Evolutionary conservation across 2,113 vertebrate genomes (phyloP).

Genomic region (Cairina moschata): DNA sequence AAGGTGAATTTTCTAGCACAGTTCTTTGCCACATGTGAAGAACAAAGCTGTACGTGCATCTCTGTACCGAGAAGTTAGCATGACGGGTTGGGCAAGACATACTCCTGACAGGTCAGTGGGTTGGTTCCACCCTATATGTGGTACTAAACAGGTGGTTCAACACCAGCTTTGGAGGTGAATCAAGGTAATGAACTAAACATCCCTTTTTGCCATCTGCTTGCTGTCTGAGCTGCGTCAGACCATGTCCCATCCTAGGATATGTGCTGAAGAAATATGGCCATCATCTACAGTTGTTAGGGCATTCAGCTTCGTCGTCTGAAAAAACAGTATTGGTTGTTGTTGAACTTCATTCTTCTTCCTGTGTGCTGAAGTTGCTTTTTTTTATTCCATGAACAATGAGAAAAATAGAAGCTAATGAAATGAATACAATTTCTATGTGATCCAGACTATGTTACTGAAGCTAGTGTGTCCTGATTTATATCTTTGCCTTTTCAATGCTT

Average conservation of each 20-base stretch:
- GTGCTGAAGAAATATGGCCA: not conserved
- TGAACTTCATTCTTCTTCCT: not conserved
- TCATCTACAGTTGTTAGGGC: not conserved
- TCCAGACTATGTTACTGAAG: not conserved
- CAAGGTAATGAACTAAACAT: slow-evolving; percentile 47
- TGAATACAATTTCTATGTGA: not conserved
- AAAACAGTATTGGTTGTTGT: not conserved
- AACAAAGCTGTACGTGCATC: not conserved
- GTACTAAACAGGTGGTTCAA: slow-evolving; percentile 14
- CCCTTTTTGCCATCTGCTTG: slow-evolving; percentile 66
- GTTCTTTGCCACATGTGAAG: not conserved
- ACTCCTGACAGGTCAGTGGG: not conserved
- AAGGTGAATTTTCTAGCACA: not conserved
- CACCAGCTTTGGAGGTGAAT: slow-evolving; percentile 63
- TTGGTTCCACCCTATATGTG: not conserved
- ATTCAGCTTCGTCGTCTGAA: not conserved
- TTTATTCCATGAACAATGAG: not conserved
- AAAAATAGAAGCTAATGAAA: not conserved
- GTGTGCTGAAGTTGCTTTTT: not conserved
- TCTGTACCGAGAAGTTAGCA: not conserved
- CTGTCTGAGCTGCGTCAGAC: slow-evolving; percentile 56
- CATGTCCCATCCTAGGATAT: not conserved
- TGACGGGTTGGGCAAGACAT: not conserved
- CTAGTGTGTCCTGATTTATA: not conserved
- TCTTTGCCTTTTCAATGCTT: not conserved